These are phyloP conservation scores for Lampris incognitus DNA, from an alignment of 2,113 vertebrate genomes.

Conservation along the genomic window DNA sequence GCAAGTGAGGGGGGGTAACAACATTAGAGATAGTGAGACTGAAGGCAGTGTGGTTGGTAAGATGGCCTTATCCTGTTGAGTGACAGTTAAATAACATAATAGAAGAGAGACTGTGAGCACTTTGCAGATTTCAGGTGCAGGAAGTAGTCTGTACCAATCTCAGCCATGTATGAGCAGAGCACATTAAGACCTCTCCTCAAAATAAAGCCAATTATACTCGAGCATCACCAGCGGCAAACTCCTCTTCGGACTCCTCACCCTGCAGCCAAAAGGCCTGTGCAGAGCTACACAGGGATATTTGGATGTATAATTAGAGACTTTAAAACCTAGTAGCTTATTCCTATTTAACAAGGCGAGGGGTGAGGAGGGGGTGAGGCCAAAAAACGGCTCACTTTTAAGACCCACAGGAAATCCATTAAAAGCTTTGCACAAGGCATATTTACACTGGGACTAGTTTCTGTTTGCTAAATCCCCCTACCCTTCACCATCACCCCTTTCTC, in stretches of 20 bases:
- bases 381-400: constrained; percentile 61
- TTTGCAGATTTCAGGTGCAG: background rate
- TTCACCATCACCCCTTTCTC: constrained; percentile 1
- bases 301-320: constrained; percentile 54
- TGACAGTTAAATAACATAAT: constrained; percentile 5
- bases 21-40: constrained; percentile 24
- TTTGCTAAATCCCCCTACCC: constrained; percentile 51
- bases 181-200: constrained; percentile 34
- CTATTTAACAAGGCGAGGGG: constrained; percentile 44
- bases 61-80: background rate
- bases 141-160: background rate
- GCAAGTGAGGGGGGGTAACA: constrained; percentile 5
- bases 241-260: background rate
- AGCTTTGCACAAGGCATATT: constrained; percentile 68
- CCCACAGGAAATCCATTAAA: constrained; percentile 73
- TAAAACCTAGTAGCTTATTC: constrained; percentile 47
- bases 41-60: background rate
- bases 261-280: constrained; percentile 26
- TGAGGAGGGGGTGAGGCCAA: background rate
- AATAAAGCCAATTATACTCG: constrained; percentile 44
- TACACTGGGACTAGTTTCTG: constrained; percentile 51
- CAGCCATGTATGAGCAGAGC: constrained; percentile 13
- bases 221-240: constrained; percentile 10
- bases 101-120: background rate
- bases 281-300: constrained; percentile 26